Evolutionary conservation across 2,888 invertebrate species (phyloP).

Genomic region (Drosophila antonietae): DNA sequence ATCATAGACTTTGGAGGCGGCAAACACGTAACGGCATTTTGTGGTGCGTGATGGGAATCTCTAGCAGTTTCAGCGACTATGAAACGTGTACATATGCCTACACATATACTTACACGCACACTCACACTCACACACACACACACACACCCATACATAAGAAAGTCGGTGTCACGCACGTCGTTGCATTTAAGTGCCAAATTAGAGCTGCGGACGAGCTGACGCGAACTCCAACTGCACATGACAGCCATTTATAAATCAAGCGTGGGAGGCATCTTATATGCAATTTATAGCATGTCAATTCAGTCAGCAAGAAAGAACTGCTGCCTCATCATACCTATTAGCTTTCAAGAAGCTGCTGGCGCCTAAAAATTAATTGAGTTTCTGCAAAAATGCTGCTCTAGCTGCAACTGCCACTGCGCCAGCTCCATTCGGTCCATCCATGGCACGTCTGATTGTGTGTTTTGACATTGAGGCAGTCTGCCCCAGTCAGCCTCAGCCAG

Average conservation of each 20-base stretch:
- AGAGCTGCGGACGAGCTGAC: slow-evolving; percentile 41
- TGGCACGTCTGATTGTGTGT: slow-evolving; percentile 8
- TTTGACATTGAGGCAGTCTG: slow-evolving; percentile 32
- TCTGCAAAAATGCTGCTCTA: slow-evolving; percentile 25
- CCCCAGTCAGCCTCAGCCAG: slow-evolving; percentile 1
- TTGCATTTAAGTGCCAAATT: slow-evolving; percentile 81
- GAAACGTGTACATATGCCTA: slow-evolving; percentile 77
- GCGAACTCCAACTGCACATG: slow-evolving; percentile 45
- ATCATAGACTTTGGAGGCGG: slow-evolving; percentile 50
- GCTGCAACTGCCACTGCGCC: slow-evolving; percentile 28
- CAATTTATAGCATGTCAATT: slow-evolving; percentile 67
- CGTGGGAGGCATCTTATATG: slow-evolving; percentile 45
- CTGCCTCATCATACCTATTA: slow-evolving; percentile 53
- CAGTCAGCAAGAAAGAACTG: slow-evolving; percentile 33
- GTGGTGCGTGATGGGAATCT: slow-evolving; percentile 75
- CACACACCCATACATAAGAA: slow-evolving; percentile 40
- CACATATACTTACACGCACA: slow-evolving; percentile 27
- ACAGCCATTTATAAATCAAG: slow-evolving; percentile 61
- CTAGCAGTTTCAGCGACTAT: slow-evolving; percentile 43
- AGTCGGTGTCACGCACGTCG: slow-evolving; percentile 71
- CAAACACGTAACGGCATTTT: slow-evolving; percentile 79
- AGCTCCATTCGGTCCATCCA: slow-evolving; percentile 17
- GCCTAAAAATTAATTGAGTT: slow-evolving; percentile 65
- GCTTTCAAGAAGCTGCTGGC: slow-evolving; percentile 27
- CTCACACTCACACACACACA: slow-evolving; percentile 6